These are phyloP conservation scores for Apolygus lucorum DNA, from an alignment of 1,140 invertebrate species.

Conservation along the genomic window DNA sequence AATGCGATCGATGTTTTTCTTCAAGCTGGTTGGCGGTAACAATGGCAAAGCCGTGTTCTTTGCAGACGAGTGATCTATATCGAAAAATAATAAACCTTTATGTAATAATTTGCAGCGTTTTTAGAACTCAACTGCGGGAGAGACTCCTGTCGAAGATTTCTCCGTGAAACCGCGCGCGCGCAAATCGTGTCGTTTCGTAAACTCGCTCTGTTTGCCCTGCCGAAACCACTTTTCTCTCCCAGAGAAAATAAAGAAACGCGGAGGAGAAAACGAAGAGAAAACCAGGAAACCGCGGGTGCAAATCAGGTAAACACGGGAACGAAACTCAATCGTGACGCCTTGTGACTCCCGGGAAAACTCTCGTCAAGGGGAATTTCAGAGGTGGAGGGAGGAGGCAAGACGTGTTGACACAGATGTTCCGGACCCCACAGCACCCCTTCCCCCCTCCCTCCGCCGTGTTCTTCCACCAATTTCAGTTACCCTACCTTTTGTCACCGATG, in stretches of 20 bases:
- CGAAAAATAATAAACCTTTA: too few relatives aligned
- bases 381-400: background rate
- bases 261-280: background rate
- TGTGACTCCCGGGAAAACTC: slow-evolving; percentile 4
- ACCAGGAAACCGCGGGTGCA: background rate
- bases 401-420: slow-evolving; percentile 22
- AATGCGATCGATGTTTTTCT: too few relatives aligned
- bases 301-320: background rate
- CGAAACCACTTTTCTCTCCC: background rate
- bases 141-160: too few relatives aligned
- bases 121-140: too few relatives aligned
- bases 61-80: too few relatives aligned
- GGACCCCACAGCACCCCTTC: background rate
- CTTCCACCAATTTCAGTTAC: background rate
- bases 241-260: background rate
- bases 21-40: too few relatives aligned
- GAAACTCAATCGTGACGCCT: background rate
- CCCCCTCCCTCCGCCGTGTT: too few relatives aligned
- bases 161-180: too few relatives aligned
- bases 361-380: too few relatives aligned
- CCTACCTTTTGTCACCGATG: slow-evolving; percentile 15
- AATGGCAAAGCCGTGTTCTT: too few relatives aligned
- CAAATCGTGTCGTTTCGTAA: too few relatives aligned
- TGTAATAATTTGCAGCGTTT: too few relatives aligned
- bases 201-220: background rate